Evolutionary conservation across 2,797 vertebrate species (phyloP).

Genomic region (Toxotes lorentzi): DNA sequence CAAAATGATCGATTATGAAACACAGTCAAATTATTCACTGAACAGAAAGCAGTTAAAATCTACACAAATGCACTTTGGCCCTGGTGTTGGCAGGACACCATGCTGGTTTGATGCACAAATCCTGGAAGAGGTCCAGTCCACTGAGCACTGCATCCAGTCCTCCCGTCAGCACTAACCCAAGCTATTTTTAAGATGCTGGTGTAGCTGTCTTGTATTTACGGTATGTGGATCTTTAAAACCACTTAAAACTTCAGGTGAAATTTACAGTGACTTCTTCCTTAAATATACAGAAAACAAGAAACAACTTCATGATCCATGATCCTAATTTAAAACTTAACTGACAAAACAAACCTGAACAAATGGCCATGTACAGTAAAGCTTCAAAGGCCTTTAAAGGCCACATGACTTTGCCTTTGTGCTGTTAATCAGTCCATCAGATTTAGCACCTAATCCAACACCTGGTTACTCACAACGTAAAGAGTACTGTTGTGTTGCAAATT

Average conservation of each 20-base stretch:
- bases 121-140: conserved; percentile 20
- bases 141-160: conserved; percentile 4
- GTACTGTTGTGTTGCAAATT: conserved; percentile 30
- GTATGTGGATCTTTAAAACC: conserved; percentile 3
- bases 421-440: conserved; percentile 24
- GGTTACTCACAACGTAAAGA: neutral
- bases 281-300: neutral
- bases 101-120: conserved; percentile 15
- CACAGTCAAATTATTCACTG: neutral
- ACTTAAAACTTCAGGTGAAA: neutral
- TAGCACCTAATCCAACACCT: neutral
- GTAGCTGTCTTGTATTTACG: conserved; percentile 6
- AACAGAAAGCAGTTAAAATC: conserved; percentile 14
- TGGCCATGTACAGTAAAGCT: too few species aligned
- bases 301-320: neutral
- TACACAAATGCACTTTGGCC: conserved; percentile 3
- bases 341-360: neutral
- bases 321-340: neutral
- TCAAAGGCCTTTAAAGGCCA: too few species aligned
- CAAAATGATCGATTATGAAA: conserved; percentile 12
- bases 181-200: conserved; percentile 21
- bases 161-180: neutral
- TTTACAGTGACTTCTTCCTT: neutral
- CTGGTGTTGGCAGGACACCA: conserved; percentile 6
- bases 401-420: neutral